Evolutionary conservation across 2,113 vertebrate genomes (phyloP).

Genomic region (Geococcyx californianus): DNA sequence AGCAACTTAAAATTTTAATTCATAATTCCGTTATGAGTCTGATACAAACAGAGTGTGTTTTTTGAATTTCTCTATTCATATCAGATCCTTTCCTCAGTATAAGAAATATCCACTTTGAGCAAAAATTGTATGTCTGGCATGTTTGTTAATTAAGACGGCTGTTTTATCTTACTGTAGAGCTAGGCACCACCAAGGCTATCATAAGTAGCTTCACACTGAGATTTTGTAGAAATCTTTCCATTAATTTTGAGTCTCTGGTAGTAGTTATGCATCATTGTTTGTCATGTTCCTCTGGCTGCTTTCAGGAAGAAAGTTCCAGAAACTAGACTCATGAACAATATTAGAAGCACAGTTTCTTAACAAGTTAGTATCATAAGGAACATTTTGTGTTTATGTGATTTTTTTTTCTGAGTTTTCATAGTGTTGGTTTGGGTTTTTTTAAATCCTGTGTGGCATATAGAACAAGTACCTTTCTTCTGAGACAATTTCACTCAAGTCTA

Average conservation of each 20-base stretch:
- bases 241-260: not conserved
- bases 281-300: not conserved
- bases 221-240: not conserved
- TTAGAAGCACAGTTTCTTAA: not conserved
- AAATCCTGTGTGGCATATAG: not conserved
- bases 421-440: not conserved
- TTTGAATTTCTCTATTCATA: not conserved
- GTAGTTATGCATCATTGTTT: not conserved
- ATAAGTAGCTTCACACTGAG: not conserved
- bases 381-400: not conserved
- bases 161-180: not conserved
- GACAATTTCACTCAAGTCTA: not conserved
- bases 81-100: not conserved
- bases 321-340: not conserved
- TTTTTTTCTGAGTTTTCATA: not conserved
- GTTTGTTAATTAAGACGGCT: not conserved
- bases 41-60: not conserved
- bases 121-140: not conserved
- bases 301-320: not conserved
- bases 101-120: not conserved
- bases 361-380: not conserved
- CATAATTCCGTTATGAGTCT: not conserved
- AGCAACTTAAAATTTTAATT: not conserved
- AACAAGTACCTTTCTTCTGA: not conserved
- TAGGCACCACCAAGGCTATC: not conserved